Evolutionary conservation across 2,888 invertebrate genomes (phyloP), one percentile per base, ranked within the genome.

Genomic region (Cetonia aurata): DNA sequence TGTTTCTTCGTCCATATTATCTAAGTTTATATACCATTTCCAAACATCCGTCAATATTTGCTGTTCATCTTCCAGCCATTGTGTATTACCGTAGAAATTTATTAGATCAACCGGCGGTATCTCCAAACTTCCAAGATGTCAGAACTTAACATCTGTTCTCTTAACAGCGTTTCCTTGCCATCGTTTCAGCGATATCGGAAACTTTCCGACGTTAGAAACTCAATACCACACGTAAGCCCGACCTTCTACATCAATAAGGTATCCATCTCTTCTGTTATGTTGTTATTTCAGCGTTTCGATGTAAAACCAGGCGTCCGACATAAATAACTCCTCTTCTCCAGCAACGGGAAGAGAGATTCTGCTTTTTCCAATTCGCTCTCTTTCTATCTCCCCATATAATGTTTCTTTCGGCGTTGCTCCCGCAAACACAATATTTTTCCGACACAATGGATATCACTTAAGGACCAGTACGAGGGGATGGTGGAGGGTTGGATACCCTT

Each of bases 311-410:
- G 48, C 48, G 13, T 48, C 37, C 48, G 12, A 62, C 62, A 62
- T 62, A 62, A 62, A 62, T 62, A 62, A 62, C 62, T 62, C 48
- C 62, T 62, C 48, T 48, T 48, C 62, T 62, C 48, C 17, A 48
- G 62, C 15, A 48, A 62, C 50, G 60, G 60, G 25, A 46, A 60
- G 17, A 41, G 41, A 57, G 57, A 57, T 57, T 57, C 57, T 37
- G 57, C 41, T 10, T 44, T 25, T 59, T 41, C 37, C 4, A 25
- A 25, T 25, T 25, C 25, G 25, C 25, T 25, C 25, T 25, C 25
- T 25, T 25, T 4, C 4, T 25, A 3, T 25, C 25, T 25, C 25
- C 4, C 25, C 25, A 3, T 25, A 4, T n/a, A n/a, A 1, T 25
- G 25, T 10, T 13, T 6, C 3, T 44, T 19, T 15, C 50, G 19